Conservation (phyloP, 2,797 vertebrate species). For the Thaleichthys pacificus region DNA sequence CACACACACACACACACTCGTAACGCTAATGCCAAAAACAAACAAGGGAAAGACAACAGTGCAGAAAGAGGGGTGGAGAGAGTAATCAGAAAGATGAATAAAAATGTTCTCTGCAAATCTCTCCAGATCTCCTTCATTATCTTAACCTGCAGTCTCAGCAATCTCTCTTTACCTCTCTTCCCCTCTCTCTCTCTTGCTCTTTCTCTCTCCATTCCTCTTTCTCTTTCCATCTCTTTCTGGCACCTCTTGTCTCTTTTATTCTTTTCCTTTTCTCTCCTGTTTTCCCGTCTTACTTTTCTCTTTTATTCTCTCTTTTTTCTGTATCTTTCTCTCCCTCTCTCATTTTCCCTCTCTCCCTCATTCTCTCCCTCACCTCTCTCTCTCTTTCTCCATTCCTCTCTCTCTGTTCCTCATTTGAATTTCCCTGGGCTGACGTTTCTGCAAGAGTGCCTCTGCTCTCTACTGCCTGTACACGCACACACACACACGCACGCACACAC, state of each 20-base stretch:
- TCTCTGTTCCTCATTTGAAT: constrained; percentile 84
- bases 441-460: constrained; percentile 88
- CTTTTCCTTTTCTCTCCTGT: constrained; percentile 68
- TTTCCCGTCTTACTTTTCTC: constrained; percentile 69
- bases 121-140: constrained; percentile 76
- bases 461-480: constrained; percentile 19
- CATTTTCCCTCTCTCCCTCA: not conserved
- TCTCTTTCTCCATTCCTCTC: constrained; percentile 65
- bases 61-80: constrained; percentile 54
- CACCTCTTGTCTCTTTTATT: constrained; percentile 32
- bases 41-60: constrained; percentile 75
- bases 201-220: constrained; percentile 8
- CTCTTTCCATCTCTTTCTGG: constrained; percentile 41
- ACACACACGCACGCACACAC: constrained; percentile 22
- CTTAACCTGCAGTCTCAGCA: constrained; percentile 83
- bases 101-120: constrained; percentile 83
- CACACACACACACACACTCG: constrained; percentile 52
- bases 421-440: constrained; percentile 94
- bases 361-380: constrained; percentile 45
- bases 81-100: constrained; percentile 86
- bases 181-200: not conserved
- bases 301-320: constrained; percentile 60
- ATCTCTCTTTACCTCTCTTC: constrained; percentile 65
- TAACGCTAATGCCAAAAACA: constrained; percentile 73
- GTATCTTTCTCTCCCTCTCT: constrained; percentile 46